Evolutionary conservation across 2,888 invertebrate genomes (phyloP).

Genomic region (Invenusta paracnida): DNA sequence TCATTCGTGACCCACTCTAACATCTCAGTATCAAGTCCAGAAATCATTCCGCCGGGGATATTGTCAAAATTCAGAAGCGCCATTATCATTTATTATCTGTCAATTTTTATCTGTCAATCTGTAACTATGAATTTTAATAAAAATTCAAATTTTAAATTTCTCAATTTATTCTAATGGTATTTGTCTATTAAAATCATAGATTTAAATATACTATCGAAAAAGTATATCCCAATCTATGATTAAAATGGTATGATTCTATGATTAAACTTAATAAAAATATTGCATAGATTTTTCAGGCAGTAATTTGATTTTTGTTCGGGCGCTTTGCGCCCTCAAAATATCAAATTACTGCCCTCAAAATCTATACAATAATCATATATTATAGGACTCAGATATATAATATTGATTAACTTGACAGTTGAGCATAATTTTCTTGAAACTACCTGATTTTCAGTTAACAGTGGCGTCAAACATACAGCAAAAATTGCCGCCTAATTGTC

Average conservation of each 20-base stretch:
- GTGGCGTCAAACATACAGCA: no score
- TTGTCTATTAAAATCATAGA: background rate
- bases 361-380: background rate
- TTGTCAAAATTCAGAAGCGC: constrained; percentile 11
- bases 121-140: background rate
- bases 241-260: background rate
- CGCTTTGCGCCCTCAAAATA: background rate
- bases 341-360: no score
- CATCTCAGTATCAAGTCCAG: background rate
- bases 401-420: no score
- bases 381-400: no score
- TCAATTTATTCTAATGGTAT: background rate
- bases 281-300: background rate
- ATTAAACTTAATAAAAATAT: background rate
- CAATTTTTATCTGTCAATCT: no score
- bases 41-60: constrained; percentile 14
- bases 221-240: background rate
- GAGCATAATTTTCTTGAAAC: no score
- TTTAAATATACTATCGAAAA: background rate
- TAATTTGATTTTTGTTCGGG: background rate
- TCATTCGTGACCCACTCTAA: background rate
- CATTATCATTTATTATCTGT: background rate
- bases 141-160: background rate
- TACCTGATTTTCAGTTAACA: no score
- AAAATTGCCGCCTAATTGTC: no score